Base-by-base conservation (phyloP, 2,888 invertebrate species). In the Platycnemis pennipes region DNA sequence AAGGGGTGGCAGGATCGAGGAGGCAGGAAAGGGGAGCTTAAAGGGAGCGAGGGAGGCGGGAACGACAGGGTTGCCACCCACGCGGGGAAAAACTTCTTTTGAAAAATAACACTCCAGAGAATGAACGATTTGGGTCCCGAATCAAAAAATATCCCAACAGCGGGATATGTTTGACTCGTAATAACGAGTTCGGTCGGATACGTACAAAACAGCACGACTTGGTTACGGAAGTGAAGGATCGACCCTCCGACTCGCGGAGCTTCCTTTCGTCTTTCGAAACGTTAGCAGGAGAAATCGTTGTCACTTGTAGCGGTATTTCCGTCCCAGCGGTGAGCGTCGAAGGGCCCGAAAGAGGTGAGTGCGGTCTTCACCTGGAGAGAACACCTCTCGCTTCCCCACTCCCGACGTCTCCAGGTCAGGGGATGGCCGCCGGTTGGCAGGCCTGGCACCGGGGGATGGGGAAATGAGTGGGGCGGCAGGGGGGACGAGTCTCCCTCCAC, bases 381-480 rank as follows among this genome's bases (percentile, higher is more conserved):
- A 11, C 19, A 11, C 49, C 49, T 49, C 49, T 49, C 49, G 11
- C 49, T 19, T 19, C 13, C 49, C 49, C 49, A 19, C 49, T 37
- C 77, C 13, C 16, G 37, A 77, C 8, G 11, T 49, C 49, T 49
- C 49, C 49, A 49, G 49, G 31, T 63, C 1, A 7, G 77, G 2
- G 37, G 77, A 77, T 77, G 77, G 77, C 1, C 13, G 8, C 37
- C 77, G 77, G 77, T 31, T 77, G 77, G 77, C 77, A 77, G 37
- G 77, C 77, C 77, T 37, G 77, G 37, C 26, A 37, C 31, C 77
- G 77, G 77, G 37, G 77, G 77, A 77, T 77, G 77, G 77, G 77
- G 77, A 31, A 77, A 77, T 77, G 77, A 77, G 77, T 31, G 37
- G 77, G 37, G 7, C 77, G 11, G 31, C 16, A 77, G 77, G 37